Base-by-base conservation (phyloP, 2,113 vertebrate genomes). In the Acanthochromis polyacanthus region DNA sequence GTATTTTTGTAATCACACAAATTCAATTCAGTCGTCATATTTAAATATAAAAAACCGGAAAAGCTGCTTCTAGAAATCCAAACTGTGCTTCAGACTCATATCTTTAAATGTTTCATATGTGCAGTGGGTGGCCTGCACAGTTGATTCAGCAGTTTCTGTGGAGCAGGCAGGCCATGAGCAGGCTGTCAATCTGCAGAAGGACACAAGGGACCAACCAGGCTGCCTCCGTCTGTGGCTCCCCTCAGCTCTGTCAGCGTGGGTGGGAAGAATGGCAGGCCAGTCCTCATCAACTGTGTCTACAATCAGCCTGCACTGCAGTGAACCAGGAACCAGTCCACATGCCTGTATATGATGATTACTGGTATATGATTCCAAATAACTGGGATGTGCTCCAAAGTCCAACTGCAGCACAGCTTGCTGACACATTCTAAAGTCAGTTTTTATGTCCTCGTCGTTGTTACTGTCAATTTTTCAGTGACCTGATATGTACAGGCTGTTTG, bases 41-140 rank as follows among this genome's bases (percentile, higher is more conserved):
- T 59, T 10, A 19, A 58, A 59, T 55, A 3, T 14, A 19, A 19
- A 20, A 19, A 51, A 67, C 71, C 32, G 32, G 32, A 11, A 25
- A 57, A 20, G 16, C 12, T 45, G n/a, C 45, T n/a, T 0, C 0
- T 61, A 30, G n/a, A 30, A 8, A 71, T 63, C n/a, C 32, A 73
- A 79, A 50, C 45, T 0, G 0, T 32, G 6, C 52, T 51, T 46
- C 4, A 64, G 51, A 16, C 23, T 16, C 25, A 52, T 64, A 23
- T 50, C 36, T 46, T 51, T 60, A 45, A 58, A 59, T 30, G 20
- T 61, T 60, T 73, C 30, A 52, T 45, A 17, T 77, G 55, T 61
- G 14, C 40, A 28, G 53, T 84, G 71, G 79, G 81, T 83, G 88
- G 84, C 52, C 77, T 87, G 50, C 57, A 70, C 51, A 75, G 50